Base-by-base conservation (phyloP, 2,888 invertebrate species). In the Drosophila picticornis region DNA sequence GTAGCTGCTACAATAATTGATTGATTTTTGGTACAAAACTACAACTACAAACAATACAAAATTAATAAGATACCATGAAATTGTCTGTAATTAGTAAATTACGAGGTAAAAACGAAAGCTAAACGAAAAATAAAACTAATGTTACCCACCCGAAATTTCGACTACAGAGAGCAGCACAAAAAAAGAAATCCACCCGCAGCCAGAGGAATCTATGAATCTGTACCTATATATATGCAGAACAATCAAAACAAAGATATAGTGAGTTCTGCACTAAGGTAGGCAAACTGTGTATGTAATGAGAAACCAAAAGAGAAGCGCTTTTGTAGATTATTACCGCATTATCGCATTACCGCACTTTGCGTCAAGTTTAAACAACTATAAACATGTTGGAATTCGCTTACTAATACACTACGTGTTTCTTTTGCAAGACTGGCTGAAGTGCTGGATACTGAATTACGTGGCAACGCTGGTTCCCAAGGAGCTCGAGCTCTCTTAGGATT, bases 331-430 rank as follows among this genome's bases (percentile, higher is more conserved):
- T 46, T 46, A 22, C 22, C 22, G 7, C 43, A 22, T 22, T 43
- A 71, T 76, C 70, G 69, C 58, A 70, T 65, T 63, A 65, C 58
- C 70, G 65, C 68, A 73, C 51, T 57, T 63, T 61, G 69, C 67
- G 63, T 69, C 57, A 80, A 67, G 73, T 66, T 69, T 50, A 46
- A 63, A 65, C 62, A 25, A 46, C 48, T 16, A 31, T 56, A 60
- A 51, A 64, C 48, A 52, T 29, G 25, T 59, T 72, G 77, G 77
- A 64, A 65, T 64, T 57, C 60, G 81, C 80, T 76, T 78, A 88
- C 83, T 88, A 88, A 88, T 88, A 72, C 78, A 74, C 79, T 73
- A 84, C 82, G 86, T 88, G 86, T 88, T 88, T 88, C 84, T 90
- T 90, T 88, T 88, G 70, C 88, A 88, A 88, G 90, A 79, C 90